Evolutionary conservation across 2,888 invertebrate genomes (phyloP), one percentile per base, ranked within the genome.

Genomic region (Platypus cylindrus): DNA sequence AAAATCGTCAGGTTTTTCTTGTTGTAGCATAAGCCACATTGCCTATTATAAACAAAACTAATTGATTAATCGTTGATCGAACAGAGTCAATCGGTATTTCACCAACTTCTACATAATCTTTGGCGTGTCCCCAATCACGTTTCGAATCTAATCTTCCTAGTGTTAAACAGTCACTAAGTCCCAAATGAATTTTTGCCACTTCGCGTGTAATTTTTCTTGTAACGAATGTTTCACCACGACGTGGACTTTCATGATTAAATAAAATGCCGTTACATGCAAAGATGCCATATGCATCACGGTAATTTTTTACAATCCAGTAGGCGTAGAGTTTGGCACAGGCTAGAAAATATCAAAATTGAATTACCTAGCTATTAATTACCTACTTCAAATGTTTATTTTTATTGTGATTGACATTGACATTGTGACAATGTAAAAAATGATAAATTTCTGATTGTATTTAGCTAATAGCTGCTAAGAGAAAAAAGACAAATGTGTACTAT

Each of bases 11-110:
- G 98, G 85, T 20, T 66, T 62, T 0, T 89, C 78, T 55, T 84
- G 82, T 59, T 99, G 98, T 11, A 99, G 70, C 90, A 99, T 99
- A 59, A 93, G 65, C 95, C 97, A 99, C 98, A 99, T 99, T 1
- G 95, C 98, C 82, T 89, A 56, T 29, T 49, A 41, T 14, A 34
- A n/a, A 25, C 13, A 29, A 5, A n/a, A 24, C n/a, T n/a, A n/a
- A n/a, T n/a, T n/a, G n/a, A n/a, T n/a, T n/a, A n/a, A n/a, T n/a
- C n/a, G n/a, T n/a, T n/a, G n/a, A n/a, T n/a, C n/a, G n/a, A n/a
- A n/a, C n/a, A n/a, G n/a, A n/a, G n/a, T n/a, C n/a, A n/a, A n/a
- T n/a, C n/a, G n/a, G n/a, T n/a, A n/a, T n/a, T n/a, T n/a, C n/a
- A n/a, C n/a, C n/a, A n/a, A 85, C 86, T 72, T 93, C 86, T 5